Conservation (phyloP, 1,140 invertebrate genomes). For the Saccostrea cuccullata region DNA sequence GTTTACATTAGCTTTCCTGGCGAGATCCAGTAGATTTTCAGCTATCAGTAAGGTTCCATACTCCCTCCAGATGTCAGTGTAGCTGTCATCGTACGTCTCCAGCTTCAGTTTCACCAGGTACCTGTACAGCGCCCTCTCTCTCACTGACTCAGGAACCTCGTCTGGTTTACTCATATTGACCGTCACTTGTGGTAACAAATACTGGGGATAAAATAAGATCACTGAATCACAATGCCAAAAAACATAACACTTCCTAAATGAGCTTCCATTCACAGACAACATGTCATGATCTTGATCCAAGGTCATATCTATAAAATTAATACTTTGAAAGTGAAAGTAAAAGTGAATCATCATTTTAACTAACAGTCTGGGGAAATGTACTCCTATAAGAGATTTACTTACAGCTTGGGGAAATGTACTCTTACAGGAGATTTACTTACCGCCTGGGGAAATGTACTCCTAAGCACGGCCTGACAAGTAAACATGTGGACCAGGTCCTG, state of each 20-base stretch:
- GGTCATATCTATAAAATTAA: too few species aligned
- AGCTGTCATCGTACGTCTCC: neutral
- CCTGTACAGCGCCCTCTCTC: constrained; percentile 2
- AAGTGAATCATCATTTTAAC: neutral
- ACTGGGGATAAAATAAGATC: neutral
- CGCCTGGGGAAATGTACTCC: neutral
- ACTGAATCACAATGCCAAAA: neutral
- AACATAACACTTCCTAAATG: neutral
- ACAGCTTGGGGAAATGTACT: neutral
- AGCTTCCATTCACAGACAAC: too few species aligned
- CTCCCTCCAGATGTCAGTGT: neutral
- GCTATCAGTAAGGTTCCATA: constrained; percentile 10
- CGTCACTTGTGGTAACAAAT: neutral
- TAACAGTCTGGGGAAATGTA: neutral
- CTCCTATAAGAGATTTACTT: too few species aligned
- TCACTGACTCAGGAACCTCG: neutral
- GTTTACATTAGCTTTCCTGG: neutral
- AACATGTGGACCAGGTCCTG: constrained; percentile 11
- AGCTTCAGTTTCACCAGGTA: neutral
- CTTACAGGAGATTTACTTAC: neutral
- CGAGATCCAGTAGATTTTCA: neutral
- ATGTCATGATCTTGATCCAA: too few species aligned
- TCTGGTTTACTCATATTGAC: neutral
- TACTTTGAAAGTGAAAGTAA: neutral
- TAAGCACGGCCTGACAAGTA: constrained; percentile 7